Evolutionary conservation across 2,113 vertebrate species (phyloP), one percentile per base, ranked within the genome.

Genomic region (Scalopus aquaticus): DNA sequence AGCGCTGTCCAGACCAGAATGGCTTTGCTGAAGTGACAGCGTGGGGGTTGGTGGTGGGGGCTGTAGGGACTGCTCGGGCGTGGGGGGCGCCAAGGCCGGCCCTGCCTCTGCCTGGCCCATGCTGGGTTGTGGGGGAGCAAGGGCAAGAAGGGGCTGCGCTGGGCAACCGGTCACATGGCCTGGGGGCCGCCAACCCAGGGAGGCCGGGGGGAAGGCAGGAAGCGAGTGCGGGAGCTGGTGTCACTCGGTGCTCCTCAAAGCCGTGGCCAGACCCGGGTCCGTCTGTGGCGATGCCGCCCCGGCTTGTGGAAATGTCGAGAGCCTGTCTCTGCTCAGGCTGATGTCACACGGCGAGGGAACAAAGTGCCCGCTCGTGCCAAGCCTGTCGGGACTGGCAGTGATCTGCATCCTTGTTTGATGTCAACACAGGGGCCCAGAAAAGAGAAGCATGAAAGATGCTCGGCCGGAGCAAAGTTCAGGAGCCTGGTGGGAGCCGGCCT

Each of bases 281-380:
- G 85, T 72, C 77, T 35, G 65, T 1, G 2, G 58, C 2, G 64
- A 62, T 77, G 42, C 85, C 4, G 11, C 60, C 86, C 35, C 19
- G 76, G 82, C 86, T 62, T n/a, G 0, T 5, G 28, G 95, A 93
- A 88, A 91, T 26, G 92, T 86, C 89, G 69, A 82, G 89, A 11
- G 28, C 39, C 78, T 3, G 79, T 73, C 81, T 91, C 7, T 35
- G 24, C 86, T 62, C 64, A n/a, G 73, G 94, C 74, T 79, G 90
- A 77, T 28, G 3, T 81, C 86, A 73, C 62, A 81, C 92, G 54
- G 89, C 2, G 49, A 49, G 73, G 90, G 82, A 76, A 94, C 60
- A 42, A 44, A 91, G 73, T 1, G 2, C 3, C 30, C 13, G 88
- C 83, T 77, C 69, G 9, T 1, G 90, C 35, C 1, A 44, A 42